Evolutionary conservation across 2,113 vertebrate genomes (phyloP).

Genomic region (Rhinopomastus cyanomelas): DNA sequence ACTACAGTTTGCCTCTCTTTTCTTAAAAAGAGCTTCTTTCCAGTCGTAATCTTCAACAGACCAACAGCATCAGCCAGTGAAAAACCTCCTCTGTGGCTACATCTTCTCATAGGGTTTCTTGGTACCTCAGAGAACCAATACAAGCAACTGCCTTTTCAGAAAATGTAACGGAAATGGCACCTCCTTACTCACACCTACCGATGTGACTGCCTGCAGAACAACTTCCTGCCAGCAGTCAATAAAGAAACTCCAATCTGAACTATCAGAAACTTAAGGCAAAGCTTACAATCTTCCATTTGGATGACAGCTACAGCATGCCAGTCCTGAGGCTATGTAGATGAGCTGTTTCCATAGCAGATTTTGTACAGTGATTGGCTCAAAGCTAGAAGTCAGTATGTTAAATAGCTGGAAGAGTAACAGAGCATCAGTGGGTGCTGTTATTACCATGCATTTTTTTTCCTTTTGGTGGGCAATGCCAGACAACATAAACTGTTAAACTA

Average conservation of each 20-base stretch:
- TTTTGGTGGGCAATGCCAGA: neutral
- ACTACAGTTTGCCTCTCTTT: neutral
- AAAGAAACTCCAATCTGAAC: neutral
- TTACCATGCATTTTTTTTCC: neutral
- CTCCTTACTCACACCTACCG: neutral
- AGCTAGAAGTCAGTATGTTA: neutral
- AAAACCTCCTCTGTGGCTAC: neutral
- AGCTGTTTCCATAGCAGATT: neutral
- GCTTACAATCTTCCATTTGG: neutral
- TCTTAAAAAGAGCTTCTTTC: neutral
- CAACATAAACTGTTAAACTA: neutral
- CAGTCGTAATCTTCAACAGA: neutral
- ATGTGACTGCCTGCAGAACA: neutral
- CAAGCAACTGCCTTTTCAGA: neutral
- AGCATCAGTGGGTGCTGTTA: neutral
- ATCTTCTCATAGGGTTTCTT: neutral
- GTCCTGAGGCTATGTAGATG: neutral
- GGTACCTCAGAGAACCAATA: neutral
- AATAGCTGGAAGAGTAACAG: neutral
- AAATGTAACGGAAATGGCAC: neutral
- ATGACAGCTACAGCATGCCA: neutral
- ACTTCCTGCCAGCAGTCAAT: neutral
- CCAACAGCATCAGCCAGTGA: neutral
- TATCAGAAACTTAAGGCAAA: neutral
- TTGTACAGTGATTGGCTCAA: neutral